Evolutionary conservation across 2,113 vertebrate genomes (phyloP), one percentile per base, ranked within the genome.

Genomic region (Pogonocichla stellata): DNA sequence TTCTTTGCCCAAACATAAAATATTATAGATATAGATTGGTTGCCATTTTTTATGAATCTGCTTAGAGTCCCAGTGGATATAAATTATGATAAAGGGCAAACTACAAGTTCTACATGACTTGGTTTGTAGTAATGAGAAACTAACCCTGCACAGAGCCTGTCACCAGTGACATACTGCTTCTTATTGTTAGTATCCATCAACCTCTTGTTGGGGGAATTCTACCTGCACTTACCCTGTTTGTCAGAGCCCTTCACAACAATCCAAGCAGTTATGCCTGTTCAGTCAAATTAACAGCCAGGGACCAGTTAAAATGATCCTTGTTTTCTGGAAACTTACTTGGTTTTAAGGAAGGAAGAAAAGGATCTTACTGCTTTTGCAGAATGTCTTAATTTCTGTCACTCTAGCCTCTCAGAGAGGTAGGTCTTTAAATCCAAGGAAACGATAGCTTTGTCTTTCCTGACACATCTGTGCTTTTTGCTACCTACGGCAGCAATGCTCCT

Each of bases 1-100:
- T 90, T 94, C 71, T 97, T 97, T 62, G 83, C 54, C 66, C 73
- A 96, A 85, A 95, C 87, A 92, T 95, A 96, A 97, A 97, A 92
- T 34, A 82, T 79, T 82, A 96, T 82, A 90, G 81, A 82, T 95
- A 96, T 85, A 78, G 90, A 95, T 83, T 78, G 60, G 77, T 33
- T 96, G 80, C 88, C 62, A 80, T 80, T 97, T 96, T 96, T 96
- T 87, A 96, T 87, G 90, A 94, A 92, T 93, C 85, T 92, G 78
- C 93, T 96, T 91, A 77, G 80, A 87, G 80, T 12, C 15, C 56
- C 69, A 90, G 80, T 69, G 74, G 85, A 92, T 93, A 91, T 93
- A 94, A 97, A 95, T 97, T 77, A 96, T 34, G 40, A 70, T 73
- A 95, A 97, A 96, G 88, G 81, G 47, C 58, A 94, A 96, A 83